phyloP scores from a whole-genome alignment of 2,888 invertebrate species.

The Cantharis rufa region DNA sequence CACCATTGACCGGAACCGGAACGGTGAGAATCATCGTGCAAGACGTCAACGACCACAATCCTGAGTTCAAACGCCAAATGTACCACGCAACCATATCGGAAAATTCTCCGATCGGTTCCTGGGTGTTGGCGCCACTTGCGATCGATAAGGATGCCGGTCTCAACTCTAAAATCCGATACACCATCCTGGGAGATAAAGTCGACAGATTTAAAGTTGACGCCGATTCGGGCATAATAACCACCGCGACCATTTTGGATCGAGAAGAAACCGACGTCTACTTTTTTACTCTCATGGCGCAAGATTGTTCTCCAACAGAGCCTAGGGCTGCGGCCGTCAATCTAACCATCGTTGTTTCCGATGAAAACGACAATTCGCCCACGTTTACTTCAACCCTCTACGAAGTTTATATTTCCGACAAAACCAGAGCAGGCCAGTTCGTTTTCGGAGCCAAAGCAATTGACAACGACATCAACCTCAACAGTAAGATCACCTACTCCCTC shows the following conservation, averaged over 20 bases:
- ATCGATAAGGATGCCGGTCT: conserved; percentile 81
- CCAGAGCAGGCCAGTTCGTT: conserved; percentile 80
- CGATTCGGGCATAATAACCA: conserved; percentile 78
- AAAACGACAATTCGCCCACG: conserved; percentile 83
- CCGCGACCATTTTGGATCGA: conserved; percentile 74
- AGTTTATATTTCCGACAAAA: conserved; percentile 82
- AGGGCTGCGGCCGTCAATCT: conserved; percentile 81
- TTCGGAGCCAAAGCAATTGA: conserved; percentile 89
- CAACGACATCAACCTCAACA: conserved; percentile 79
- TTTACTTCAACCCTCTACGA: conserved; percentile 77
- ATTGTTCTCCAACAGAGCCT: conserved; percentile 85
- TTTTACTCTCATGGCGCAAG: conserved; percentile 84
- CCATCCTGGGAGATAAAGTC: conserved; percentile 78
- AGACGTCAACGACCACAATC: conserved; percentile 93
- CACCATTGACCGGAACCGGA: conserved; percentile 90
- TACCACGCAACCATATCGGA: conserved; percentile 81
- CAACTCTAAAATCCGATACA: conserved; percentile 87
- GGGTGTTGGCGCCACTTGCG: conserved; percentile 78
- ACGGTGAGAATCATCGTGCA: conserved; percentile 87
- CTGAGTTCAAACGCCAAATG: conserved; percentile 81
- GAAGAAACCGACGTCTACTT: conserved; percentile 79
- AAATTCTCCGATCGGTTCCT: conserved; percentile 78
- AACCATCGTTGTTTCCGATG: conserved; percentile 77
- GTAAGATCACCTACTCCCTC: conserved; percentile 77
- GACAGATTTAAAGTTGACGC: conserved; percentile 80